Evolutionary conservation across 2,113 vertebrate species (phyloP).

Genomic region (Chamaetylas fuelleborni): DNA sequence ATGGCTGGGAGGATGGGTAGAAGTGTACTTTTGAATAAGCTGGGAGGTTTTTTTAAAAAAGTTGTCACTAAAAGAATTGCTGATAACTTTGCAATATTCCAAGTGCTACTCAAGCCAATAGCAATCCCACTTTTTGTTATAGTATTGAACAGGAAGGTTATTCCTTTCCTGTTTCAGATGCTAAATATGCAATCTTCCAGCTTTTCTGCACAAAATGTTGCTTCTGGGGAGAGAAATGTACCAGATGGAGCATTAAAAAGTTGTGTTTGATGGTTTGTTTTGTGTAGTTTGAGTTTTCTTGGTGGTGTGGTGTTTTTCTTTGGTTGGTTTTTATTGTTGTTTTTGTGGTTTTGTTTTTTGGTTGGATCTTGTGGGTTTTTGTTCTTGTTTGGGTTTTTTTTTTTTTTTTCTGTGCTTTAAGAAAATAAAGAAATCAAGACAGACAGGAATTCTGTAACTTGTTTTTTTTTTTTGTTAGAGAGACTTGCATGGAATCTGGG

Average conservation of each 20-base stretch:
- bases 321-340: not conserved
- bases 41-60: not conserved
- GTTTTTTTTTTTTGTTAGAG: not conserved
- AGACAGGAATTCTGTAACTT: not conserved
- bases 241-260: not conserved
- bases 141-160: not conserved
- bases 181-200: not conserved
- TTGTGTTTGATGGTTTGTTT: not conserved
- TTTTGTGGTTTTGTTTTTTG: not conserved
- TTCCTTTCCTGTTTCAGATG: not conserved
- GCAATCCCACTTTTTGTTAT: rapidly evolving
- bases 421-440: not conserved
- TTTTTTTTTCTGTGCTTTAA: not conserved
- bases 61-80: not conserved
- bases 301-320: not conserved
- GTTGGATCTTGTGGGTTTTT: not conserved
- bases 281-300: not conserved
- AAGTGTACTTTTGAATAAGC: not conserved
- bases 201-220: not conserved
- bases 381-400: no score
- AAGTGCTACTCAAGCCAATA: not conserved
- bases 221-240: not conserved
- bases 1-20: not conserved
- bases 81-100: not conserved
- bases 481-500: not conserved